Evolutionary conservation across 2,888 invertebrate genomes (phyloP), one percentile per base, ranked within the genome.

Genomic region (Auanema sp.): DNA sequence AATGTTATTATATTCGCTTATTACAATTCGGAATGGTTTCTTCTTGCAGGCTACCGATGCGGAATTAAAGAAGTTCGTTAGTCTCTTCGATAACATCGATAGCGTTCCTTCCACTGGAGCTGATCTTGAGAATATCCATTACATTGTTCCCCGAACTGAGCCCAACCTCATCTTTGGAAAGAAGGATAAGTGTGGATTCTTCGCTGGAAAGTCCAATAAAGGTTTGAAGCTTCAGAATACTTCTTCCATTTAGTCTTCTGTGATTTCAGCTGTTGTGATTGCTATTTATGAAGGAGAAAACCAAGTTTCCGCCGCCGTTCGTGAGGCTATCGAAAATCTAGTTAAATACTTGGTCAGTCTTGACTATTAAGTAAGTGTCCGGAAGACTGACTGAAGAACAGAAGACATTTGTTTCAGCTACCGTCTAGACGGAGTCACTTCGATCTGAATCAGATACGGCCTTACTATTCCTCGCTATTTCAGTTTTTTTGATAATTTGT

Each of bases 81-180:
- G 56, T 53, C 72, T 65, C 18, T 83, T 82, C 69, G 68, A 72
- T 56, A 64, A 80, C 64, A 61, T 80, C 59, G 61, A 43, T 50
- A 23, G 33, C 4, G 75, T 75, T 1, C 81, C 81, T 10, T 40
- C 61, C 8, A 65, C 70, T 14, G 81, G 81, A 44, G 76, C 76
- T 44, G 81, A 81, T 43, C 63, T 81, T n/a, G 81, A 77, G 65
- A 64, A 64, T 41, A 62, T 66, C 44, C 83, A 83, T 69, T 83
- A 83, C 78, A 79, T 83, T 53, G 83, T 83, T 42, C 83, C 83
- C 6, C 76, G 80, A 25, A 71, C 74, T 43, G 83, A 83, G 56
- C 80, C 80, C 40, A 77, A 76, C 56, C 74, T 83, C 44, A 81
- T 83, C 60, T 83, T 83, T 66, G 83, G 83, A 65, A 83, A 84